phyloP scores from a whole-genome alignment of 2,888 invertebrate species.

The Drosophila subsilvestris region DNA sequence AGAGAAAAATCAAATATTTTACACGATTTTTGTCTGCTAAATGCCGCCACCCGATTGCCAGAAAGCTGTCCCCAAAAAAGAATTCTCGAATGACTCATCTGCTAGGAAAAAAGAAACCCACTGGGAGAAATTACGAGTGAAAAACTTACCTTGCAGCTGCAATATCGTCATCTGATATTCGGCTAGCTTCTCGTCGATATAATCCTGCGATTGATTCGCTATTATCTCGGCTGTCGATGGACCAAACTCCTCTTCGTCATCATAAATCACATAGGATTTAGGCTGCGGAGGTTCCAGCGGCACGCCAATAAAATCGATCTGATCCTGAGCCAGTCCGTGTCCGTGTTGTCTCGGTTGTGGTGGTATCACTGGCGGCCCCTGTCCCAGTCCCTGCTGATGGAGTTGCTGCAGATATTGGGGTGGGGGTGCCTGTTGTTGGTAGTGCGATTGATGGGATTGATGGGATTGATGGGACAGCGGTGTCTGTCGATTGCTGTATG shows the following conservation, averaged over 20 bases:
- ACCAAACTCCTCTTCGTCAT: constrained; percentile 90
- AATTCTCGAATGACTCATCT: constrained; percentile 33
- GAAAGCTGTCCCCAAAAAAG: constrained; percentile 33
- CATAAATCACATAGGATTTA: constrained; percentile 86
- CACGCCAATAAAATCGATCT: constrained; percentile 87
- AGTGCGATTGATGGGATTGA: constrained; percentile 65
- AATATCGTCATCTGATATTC: constrained; percentile 97
- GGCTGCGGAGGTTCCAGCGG: constrained; percentile 90
- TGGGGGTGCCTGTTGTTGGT: constrained; percentile 79
- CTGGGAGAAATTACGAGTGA: not conserved
- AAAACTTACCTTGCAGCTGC: constrained; percentile 92
- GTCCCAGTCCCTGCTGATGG: constrained; percentile 55
- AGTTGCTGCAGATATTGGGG: constrained; percentile 77
- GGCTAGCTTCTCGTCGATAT: constrained; percentile 96
- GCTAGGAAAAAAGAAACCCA: constrained; percentile 4
- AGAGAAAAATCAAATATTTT: constrained; percentile 47
- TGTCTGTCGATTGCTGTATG: constrained; percentile 86
- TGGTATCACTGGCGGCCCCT: constrained; percentile 78
- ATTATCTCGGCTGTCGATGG: constrained; percentile 96
- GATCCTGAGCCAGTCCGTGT: constrained; percentile 68
- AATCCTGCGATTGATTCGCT: constrained; percentile 96
- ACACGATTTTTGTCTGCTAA: constrained; percentile 35
- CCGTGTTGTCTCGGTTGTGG: constrained; percentile 81
- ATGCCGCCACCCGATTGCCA: constrained; percentile 23
- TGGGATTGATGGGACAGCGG: constrained; percentile 81